A percentile compares a stretch with the other conserved stretches of the same genome.
phyloP scores from a whole-genome alignment of 2,113 vertebrate species.

The Dendrocopos noguchii region DNA sequence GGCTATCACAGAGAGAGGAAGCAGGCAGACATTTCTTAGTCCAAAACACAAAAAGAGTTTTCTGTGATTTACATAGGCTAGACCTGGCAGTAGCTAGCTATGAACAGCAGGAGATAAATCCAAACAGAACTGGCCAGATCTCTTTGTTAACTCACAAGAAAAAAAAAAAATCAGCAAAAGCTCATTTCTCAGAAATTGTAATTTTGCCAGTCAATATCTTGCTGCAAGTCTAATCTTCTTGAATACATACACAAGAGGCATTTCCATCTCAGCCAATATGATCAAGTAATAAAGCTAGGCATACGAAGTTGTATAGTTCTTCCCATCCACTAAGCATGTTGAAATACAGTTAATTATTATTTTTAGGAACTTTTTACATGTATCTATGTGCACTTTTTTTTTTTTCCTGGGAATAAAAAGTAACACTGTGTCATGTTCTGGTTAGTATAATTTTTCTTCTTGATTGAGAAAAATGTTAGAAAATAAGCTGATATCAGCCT shows the following conservation, averaged over 20 bases:
- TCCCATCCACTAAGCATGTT: background rate
- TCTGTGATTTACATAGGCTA: background rate
- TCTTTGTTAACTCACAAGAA: background rate
- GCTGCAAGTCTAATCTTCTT: conserved; percentile 8
- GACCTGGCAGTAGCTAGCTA: background rate
- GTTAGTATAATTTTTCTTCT: background rate
- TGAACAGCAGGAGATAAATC: background rate
- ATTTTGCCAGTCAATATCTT: conserved; percentile 37
- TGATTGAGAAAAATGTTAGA: conserved; percentile 57
- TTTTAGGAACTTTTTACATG: background rate
- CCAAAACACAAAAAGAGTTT: background rate
- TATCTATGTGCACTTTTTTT: background rate
- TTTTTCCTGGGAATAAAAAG: background rate
- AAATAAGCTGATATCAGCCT: conserved; percentile 36
- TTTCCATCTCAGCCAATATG: background rate
- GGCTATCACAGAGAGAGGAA: background rate
- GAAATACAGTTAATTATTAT: conserved; percentile 43
- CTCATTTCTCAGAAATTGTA: background rate
- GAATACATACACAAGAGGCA: background rate
- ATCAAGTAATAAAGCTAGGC: conserved; percentile 25
- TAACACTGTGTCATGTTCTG: background rate
- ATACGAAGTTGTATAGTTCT: background rate
- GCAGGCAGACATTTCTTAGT: background rate
- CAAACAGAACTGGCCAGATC: background rate
- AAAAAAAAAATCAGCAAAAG: background rate